These are phyloP conservation scores for Eulimnadia texana DNA, from an alignment of 1,140 invertebrate genomes.

Conservation along the genomic window DNA sequence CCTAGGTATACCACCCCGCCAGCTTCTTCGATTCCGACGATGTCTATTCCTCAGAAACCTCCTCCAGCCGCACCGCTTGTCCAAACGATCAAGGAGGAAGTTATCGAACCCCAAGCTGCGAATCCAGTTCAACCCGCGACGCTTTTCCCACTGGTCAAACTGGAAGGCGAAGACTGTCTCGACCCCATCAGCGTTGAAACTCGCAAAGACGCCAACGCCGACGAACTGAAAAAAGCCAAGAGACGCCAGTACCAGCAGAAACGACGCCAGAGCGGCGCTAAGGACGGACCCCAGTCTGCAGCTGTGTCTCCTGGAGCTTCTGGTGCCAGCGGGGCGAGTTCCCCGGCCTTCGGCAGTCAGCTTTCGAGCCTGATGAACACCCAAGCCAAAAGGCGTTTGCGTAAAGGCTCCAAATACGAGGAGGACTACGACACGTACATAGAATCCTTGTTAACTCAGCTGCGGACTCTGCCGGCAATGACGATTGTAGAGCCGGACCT, in stretches of 20 bases:
- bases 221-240: slow-evolving; percentile 59
- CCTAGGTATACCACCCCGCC: neutral
- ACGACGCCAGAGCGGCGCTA: slow-evolving; percentile 41
- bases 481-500: slow-evolving; percentile 75
- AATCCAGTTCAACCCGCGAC: no score
- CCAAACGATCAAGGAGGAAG: slow-evolving; percentile 1
- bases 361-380: slow-evolving; percentile 6
- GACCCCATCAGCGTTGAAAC: neutral
- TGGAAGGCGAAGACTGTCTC: slow-evolving; percentile 4
- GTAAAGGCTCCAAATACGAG: slow-evolving; percentile 67
- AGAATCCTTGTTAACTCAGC: slow-evolving; percentile 68
- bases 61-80: slow-evolving; percentile 10
- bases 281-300: slow-evolving; percentile 10
- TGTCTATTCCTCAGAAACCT: slow-evolving; percentile 1
- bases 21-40: neutral
- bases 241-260: slow-evolving; percentile 71
- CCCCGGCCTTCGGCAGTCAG: slow-evolving; percentile 1
- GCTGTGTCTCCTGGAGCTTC: slow-evolving; percentile 14
- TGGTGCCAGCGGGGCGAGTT: neutral
- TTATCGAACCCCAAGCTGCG: neutral
- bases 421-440: slow-evolving; percentile 85
- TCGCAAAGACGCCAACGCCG: slow-evolving; percentile 9
- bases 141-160: neutral
- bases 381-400: slow-evolving; percentile 54
- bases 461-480: slow-evolving; percentile 66